A percentile compares a stretch with the other conserved stretches of the same genome.
These are phyloP conservation scores for Harlomillsia oculata DNA, from an alignment of 1,140 invertebrate species.

Conservation along the genomic window DNA sequence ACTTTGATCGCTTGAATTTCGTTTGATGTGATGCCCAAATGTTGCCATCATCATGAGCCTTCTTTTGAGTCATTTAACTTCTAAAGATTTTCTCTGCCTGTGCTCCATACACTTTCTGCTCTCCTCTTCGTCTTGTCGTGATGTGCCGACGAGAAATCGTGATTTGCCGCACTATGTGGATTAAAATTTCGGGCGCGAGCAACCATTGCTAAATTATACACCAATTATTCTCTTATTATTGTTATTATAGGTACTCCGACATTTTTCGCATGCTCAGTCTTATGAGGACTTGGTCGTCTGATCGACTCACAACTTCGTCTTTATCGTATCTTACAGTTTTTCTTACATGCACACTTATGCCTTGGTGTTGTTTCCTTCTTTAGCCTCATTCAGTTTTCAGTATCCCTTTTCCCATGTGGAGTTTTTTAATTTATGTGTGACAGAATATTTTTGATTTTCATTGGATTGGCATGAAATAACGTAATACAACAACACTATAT, in stretches of 20 bases:
- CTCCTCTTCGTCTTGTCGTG: slow-evolving; percentile 12
- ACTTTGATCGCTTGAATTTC: slow-evolving; percentile 7
- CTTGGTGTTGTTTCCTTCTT: too few relatives aligned
- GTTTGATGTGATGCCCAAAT: too few relatives aligned
- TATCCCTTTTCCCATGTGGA: too few relatives aligned
- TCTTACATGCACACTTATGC: too few relatives aligned
- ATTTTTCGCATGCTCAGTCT: slow-evolving; percentile 30
- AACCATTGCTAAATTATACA: slow-evolving; percentile 36
- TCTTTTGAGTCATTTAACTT: not conserved
- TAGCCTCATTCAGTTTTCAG: too few relatives aligned
- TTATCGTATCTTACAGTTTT: too few relatives aligned
- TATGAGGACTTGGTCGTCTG: slow-evolving; percentile 11
- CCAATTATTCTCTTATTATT: slow-evolving; percentile 36
- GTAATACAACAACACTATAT: too few relatives aligned
- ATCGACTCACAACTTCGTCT: not conserved
- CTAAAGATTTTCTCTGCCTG: not conserved
- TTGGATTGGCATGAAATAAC: too few relatives aligned
- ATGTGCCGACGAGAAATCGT: slow-evolving; percentile 34
- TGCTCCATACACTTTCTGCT: not conserved
- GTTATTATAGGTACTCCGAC: slow-evolving; percentile 33
- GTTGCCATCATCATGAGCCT: too few relatives aligned
- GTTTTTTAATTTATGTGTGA: too few relatives aligned
- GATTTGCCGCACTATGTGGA: slow-evolving; percentile 33
- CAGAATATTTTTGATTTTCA: too few relatives aligned
- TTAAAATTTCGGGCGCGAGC: slow-evolving; percentile 36